Conservation (phyloP, 1,140 invertebrate genomes). For the Drosophila kohkoa region DNA sequence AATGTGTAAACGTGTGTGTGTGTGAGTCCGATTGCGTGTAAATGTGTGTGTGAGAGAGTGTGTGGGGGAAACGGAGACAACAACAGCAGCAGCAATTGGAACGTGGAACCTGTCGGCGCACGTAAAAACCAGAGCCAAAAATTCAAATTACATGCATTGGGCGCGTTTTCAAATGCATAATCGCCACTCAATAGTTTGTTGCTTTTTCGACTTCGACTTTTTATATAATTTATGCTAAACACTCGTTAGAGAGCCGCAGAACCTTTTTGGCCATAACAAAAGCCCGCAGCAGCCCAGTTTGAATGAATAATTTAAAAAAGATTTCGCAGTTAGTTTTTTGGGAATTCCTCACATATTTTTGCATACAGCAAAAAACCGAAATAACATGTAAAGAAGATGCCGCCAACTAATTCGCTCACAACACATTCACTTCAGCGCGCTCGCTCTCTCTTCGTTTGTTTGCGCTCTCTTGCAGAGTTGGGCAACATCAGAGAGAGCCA, state of each 20-base stretch:
- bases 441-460: conserved; percentile 4
- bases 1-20: conserved; percentile 47
- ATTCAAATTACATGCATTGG: conserved; percentile 75
- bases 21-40: conserved; percentile 39
- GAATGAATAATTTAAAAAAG: conserved; percentile 75
- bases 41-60: conserved; percentile 41
- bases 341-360: conserved; percentile 81
- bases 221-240: conserved; percentile 73
- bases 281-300: conserved; percentile 24
- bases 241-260: conserved; percentile 45
- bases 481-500: neutral
- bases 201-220: conserved; percentile 7
- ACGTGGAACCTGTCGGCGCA: conserved; percentile 70
- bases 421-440: conserved; percentile 18
- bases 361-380: conserved; percentile 56
- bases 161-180: conserved; percentile 79
- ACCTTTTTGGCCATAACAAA: conserved; percentile 43
- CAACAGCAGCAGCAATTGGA: conserved; percentile 45
- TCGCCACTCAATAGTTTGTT: conserved; percentile 27
- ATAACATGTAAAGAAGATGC: conserved; percentile 55
- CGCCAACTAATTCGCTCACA: conserved; percentile 56
- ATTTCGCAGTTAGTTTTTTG: conserved; percentile 77
- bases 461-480: conserved; percentile 26
- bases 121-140: conserved; percentile 74
- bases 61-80: conserved; percentile 36